Percentiles rank a stretch among this genome's conserved stretches.
Evolutionary conservation across 2,113 vertebrate genomes (phyloP).

Genomic region (Rissa tridactyla): DNA sequence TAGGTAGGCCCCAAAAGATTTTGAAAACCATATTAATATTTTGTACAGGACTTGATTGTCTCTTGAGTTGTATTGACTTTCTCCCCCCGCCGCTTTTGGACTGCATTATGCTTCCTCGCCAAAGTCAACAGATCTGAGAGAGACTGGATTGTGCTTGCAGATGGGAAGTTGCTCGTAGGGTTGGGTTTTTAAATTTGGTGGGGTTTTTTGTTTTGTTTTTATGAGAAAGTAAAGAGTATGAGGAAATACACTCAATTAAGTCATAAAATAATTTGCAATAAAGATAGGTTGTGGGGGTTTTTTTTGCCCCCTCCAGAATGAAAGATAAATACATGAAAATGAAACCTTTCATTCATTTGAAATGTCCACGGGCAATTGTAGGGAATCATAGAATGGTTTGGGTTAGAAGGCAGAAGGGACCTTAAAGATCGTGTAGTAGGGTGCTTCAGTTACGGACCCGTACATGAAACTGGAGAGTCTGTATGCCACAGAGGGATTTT

Average conservation of each 20-base stretch:
- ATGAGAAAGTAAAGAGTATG: not conserved
- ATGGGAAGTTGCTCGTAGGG: not conserved
- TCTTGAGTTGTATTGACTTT: not conserved
- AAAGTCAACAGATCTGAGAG: not conserved
- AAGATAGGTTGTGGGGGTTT: not conserved
- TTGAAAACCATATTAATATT: not conserved
- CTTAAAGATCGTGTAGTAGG: too few species aligned
- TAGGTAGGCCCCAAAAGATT: not conserved
- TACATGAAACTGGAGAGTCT: not conserved
- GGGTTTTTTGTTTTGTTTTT: not conserved
- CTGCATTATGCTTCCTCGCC: not conserved
- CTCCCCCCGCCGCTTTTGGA: not conserved
- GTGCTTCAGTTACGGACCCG: not conserved
- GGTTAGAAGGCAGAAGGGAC: too few species aligned
- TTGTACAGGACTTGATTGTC: not conserved
- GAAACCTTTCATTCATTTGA: not conserved
- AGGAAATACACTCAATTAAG: not conserved
- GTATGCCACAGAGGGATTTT: rapidly evolving
- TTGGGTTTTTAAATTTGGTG: not conserved
- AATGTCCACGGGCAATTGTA: not conserved
- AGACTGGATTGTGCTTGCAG: not conserved
- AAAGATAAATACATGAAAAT: not conserved
- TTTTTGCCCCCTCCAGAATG: not conserved
- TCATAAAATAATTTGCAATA: not conserved
- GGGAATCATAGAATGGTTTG: not conserved